Conservation (phyloP, 2,797 vertebrate genomes). For the Eutrigla gurnardus region DNA sequence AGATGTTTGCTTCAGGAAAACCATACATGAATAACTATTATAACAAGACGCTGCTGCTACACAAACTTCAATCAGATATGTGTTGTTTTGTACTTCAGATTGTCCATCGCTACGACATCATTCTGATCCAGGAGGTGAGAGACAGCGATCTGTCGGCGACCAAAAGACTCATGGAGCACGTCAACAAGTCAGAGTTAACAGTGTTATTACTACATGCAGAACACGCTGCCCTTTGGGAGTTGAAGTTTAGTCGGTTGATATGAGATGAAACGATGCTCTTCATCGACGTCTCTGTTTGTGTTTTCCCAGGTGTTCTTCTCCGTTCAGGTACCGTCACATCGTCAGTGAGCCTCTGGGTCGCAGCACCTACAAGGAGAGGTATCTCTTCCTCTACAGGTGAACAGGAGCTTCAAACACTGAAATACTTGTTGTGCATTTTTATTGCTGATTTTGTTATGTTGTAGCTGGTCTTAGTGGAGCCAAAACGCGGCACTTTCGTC, state of each 20-base stretch:
- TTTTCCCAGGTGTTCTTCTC: constrained; percentile 63
- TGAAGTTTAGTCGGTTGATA: neutral
- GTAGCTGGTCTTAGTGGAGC: too few species aligned
- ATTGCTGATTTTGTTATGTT: too few species aligned
- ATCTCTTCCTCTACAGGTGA: constrained; percentile 95
- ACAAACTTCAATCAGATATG: neutral
- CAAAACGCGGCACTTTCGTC: neutral
- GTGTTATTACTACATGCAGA: neutral
- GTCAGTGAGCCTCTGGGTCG: constrained; percentile 89
- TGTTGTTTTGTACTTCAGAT: constrained; percentile 78
- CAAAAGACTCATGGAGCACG: constrained; percentile 84
- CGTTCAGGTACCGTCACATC: constrained; percentile 72
- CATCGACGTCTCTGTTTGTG: neutral
- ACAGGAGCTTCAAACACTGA: neutral
- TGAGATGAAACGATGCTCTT: neutral
- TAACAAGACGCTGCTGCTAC: fast-evolving
- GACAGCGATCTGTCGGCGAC: constrained; percentile 90
- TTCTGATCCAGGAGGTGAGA: constrained; percentile 93
- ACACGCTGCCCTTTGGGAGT: neutral
- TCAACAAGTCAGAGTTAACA: constrained; percentile 86
- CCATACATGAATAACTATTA: neutral
- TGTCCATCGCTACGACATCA: constrained; percentile 88
- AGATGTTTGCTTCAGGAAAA: neutral
- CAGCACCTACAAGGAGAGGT: constrained; percentile 91
- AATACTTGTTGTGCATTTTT: too few species aligned